Evolutionary conservation across 2,113 vertebrate genomes (phyloP).

Genomic region (Cyprinus carpio): DNA sequence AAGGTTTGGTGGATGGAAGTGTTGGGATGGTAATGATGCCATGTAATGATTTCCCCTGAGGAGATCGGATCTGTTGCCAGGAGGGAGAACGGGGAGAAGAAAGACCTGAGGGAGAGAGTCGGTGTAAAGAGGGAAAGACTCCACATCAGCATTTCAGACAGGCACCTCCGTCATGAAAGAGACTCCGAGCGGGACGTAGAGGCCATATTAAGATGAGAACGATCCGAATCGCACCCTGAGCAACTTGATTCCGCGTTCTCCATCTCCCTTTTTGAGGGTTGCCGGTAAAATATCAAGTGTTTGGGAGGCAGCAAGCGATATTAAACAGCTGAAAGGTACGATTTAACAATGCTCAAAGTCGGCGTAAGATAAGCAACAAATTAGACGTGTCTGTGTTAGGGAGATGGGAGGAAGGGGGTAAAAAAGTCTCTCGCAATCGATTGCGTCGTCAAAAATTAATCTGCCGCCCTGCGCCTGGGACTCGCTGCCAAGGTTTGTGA

Average conservation of each 20-base stretch:
- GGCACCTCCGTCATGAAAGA: constrained; percentile 63
- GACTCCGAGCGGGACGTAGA: constrained; percentile 44
- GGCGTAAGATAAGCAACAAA: constrained; percentile 92
- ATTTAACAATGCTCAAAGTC: constrained; percentile 93
- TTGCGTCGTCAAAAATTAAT: constrained; percentile 91
- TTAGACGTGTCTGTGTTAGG: constrained; percentile 87
- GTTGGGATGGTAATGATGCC: constrained; percentile 92
- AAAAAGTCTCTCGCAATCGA: constrained; percentile 70
- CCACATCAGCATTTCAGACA: constrained; percentile 73
- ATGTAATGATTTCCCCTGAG: constrained; percentile 98
- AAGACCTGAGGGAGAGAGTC: constrained; percentile 65
- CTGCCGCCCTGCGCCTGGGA: constrained; percentile 83
- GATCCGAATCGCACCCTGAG: constrained; percentile 63
- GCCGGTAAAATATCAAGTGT: constrained; percentile 64
- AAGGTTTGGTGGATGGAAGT: constrained; percentile 90
- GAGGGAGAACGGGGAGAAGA: constrained; percentile 79
- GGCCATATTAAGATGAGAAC: constrained; percentile 63
- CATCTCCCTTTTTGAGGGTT: not conserved
- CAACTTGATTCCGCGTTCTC: constrained; percentile 49
- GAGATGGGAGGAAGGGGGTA: constrained; percentile 69
- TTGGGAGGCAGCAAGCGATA: constrained; percentile 78
- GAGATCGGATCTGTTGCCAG: constrained; percentile 92
- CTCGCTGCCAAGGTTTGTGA: constrained; percentile 81
- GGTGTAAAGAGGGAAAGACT: constrained; percentile 42
- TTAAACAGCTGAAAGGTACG: constrained; percentile 93